These are phyloP conservation scores for Percina caprodes DNA, from an alignment of 2,113 vertebrate genomes.

Conservation along the genomic window DNA sequence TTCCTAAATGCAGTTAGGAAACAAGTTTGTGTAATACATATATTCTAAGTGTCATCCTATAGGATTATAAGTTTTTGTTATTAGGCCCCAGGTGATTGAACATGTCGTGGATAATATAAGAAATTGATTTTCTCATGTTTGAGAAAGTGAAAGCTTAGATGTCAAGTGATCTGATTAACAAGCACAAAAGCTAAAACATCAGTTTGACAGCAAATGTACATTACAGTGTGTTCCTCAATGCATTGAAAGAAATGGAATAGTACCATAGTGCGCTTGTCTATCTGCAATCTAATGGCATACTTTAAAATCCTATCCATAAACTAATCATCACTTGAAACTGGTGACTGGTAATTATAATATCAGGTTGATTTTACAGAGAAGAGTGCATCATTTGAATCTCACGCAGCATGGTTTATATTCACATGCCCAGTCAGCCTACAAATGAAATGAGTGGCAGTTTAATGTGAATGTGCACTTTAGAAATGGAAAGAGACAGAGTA, in stretches of 20 bases:
- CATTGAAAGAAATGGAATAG: not conserved
- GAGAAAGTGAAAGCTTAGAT: not conserved
- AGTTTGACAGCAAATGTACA: not conserved
- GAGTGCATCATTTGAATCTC: constrained; percentile 31
- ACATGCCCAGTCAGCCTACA: constrained; percentile 9
- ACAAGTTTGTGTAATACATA: not conserved
- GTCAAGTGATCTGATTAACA: not conserved
- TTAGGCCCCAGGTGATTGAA: not conserved
- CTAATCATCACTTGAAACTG: not conserved
- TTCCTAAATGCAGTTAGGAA: not conserved
- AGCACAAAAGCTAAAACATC: not conserved
- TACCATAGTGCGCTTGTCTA: not conserved
- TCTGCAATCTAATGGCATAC: not conserved
- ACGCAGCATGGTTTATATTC: constrained; percentile 1
- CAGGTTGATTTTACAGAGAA: constrained; percentile 8
- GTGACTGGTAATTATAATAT: constrained; percentile 14
- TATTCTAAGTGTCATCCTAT: not conserved
- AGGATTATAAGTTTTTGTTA: not conserved
- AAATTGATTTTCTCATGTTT: not conserved
- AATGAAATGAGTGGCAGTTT: constrained; percentile 14
- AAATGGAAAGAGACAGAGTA: constrained; percentile 3
- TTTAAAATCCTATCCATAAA: constrained; percentile 4
- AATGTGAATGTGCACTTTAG: constrained; percentile 27
- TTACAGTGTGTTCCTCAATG: not conserved
- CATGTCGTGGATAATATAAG: not conserved